phyloP scores from a whole-genome alignment of 2,888 invertebrate species.

The Campoplex capitator region DNA sequence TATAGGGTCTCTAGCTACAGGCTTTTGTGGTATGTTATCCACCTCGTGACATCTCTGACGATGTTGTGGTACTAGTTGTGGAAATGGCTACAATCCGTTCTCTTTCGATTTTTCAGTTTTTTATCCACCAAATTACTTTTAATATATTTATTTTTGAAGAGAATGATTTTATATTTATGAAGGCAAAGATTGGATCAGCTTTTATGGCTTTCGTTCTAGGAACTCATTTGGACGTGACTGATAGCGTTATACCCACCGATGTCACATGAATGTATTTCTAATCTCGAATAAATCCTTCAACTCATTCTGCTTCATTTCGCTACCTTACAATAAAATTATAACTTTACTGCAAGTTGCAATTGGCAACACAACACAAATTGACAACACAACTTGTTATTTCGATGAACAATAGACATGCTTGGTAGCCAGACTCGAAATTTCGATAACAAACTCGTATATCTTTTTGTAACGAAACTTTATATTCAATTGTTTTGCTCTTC shows the following conservation, averaged over 20 bases:
- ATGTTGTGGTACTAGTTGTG: slow-evolving; percentile 20
- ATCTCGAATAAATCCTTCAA: not conserved
- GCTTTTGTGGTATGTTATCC: slow-evolving; percentile 18
- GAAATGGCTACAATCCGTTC: slow-evolving; percentile 28
- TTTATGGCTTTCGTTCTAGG: slow-evolving; percentile 19
- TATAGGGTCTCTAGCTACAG: slow-evolving; percentile 13
- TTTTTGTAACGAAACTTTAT: not conserved
- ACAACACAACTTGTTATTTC: not conserved
- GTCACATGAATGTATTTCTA: not conserved
- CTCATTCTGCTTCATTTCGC: not conserved
- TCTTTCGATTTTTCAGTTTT: slow-evolving; percentile 28
- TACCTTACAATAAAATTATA: too few species aligned
- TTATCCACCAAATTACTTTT: slow-evolving; percentile 8
- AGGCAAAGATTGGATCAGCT: slow-evolving; percentile 4
- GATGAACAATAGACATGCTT: not conserved
- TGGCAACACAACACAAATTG: too few species aligned
- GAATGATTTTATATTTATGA: slow-evolving; percentile 21
- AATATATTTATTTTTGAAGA: not conserved
- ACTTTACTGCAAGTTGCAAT: too few species aligned
- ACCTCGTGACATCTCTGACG: slow-evolving; percentile 7
- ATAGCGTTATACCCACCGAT: slow-evolving; percentile 10
- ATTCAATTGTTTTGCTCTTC: not conserved
- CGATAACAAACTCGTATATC: not conserved
- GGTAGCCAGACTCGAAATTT: not conserved
- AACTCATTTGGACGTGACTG: slow-evolving; percentile 15